phyloP scores from a whole-genome alignment of 2,797 vertebrate species.

The Martes flavigula region DNA sequence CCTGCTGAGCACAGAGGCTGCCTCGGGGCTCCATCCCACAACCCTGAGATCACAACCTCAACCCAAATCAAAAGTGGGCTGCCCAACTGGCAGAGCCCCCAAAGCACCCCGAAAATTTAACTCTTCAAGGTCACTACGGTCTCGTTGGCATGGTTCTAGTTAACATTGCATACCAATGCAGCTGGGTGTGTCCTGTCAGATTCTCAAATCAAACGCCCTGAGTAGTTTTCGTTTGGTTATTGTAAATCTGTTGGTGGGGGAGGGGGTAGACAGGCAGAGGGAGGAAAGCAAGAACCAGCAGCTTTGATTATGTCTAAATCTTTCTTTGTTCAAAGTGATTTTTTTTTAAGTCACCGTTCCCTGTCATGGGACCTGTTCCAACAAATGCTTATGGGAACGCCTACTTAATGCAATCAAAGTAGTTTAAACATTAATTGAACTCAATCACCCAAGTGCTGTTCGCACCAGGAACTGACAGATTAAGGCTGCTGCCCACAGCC shows the following conservation, averaged over 20 bases:
- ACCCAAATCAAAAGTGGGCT: background rate
- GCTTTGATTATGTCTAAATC: constrained; percentile 39
- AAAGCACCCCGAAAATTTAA: background rate
- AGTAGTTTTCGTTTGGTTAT: background rate
- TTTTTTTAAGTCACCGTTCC: background rate
- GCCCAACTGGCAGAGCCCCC: background rate
- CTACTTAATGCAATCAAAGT: background rate
- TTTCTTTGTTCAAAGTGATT: constrained; percentile 37
- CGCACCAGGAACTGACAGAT: constrained; percentile 15
- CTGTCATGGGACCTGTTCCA: background rate
- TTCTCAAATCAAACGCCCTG: background rate
- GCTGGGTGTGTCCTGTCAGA: background rate
- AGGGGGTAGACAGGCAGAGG: fast-evolving
- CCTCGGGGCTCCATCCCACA: background rate
- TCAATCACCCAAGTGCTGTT: background rate
- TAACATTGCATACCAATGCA: background rate
- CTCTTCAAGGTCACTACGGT: background rate
- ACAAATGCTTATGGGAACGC: background rate
- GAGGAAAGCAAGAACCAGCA: background rate
- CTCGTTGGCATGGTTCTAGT: background rate
- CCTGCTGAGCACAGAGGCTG: background rate
- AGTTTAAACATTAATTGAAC: constrained; percentile 33
- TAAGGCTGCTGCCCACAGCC: background rate
- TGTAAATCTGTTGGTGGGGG: background rate
- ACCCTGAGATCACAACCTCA: background rate